These are phyloP conservation scores for Rhinolophus ferrumequinum DNA, from an alignment of 2,113 vertebrate species.

Conservation along the genomic window DNA sequence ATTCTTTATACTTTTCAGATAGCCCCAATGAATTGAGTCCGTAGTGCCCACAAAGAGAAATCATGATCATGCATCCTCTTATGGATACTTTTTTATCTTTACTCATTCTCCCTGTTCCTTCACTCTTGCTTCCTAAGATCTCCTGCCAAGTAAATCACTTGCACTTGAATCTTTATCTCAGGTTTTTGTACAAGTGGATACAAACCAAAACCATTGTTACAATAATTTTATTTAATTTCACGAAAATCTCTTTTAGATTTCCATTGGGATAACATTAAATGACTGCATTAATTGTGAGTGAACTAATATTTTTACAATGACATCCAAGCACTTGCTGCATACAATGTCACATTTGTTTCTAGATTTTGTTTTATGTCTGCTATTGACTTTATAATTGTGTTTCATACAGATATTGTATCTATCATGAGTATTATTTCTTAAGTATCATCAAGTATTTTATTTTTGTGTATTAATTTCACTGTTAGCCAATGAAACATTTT, in stretches of 20 bases:
- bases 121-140: neutral
- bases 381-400: neutral
- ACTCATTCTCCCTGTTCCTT: neutral
- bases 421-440: neutral
- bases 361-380: neutral
- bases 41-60: neutral
- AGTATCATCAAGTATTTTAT: neutral
- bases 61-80: neutral
- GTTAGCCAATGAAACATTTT: neutral
- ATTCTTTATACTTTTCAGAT: neutral
- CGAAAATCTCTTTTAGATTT: neutral
- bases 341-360: neutral
- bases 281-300: neutral
- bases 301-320: neutral
- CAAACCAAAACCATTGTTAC: neutral
- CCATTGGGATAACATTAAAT: neutral
- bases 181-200: neutral
- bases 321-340: neutral
- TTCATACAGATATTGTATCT: neutral
- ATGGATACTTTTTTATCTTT: too few relatives aligned
- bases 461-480: neutral
- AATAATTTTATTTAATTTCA: neutral
- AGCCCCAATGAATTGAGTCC: fast-evolving
- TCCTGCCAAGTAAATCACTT: neutral
- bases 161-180: neutral